Percentiles rank a stretch among this genome's conserved stretches.
Conservation (phyloP, 1,140 invertebrate genomes). For the Pseudomyrmex sp. region DNA sequence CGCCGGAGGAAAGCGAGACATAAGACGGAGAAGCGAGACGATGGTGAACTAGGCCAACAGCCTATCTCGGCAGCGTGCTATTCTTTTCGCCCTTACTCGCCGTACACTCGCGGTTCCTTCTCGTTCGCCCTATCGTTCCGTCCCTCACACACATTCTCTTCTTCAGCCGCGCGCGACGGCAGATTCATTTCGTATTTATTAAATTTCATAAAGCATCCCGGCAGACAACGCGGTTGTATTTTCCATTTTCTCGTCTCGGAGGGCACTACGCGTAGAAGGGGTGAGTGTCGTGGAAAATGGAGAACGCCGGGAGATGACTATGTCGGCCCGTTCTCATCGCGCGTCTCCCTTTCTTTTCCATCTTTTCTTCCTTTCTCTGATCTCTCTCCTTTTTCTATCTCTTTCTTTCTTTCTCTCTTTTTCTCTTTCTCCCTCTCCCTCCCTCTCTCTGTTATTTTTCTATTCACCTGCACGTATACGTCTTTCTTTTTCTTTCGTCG, state of each 20-base stretch:
- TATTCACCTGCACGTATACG: not conserved
- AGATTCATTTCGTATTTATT: constrained; percentile 85
- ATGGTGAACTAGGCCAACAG: constrained; percentile 55
- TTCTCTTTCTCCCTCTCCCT: not conserved
- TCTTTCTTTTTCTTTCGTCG: constrained; percentile 11
- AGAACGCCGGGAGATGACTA: constrained; percentile 68
- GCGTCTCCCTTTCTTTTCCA: not conserved
- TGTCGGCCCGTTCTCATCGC: constrained; percentile 16
- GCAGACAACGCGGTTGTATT: constrained; percentile 80
- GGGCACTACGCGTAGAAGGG: constrained; percentile 40
- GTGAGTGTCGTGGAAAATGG: constrained; percentile 71
- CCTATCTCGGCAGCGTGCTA: constrained; percentile 32
- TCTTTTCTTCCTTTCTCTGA: not conserved
- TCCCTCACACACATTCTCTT: constrained; percentile 7
- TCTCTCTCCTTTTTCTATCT: not conserved
- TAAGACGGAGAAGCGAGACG: constrained; percentile 5
- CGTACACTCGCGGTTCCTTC: not conserved
- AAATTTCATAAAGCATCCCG: constrained; percentile 84
- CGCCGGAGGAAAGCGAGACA: constrained; percentile 14
- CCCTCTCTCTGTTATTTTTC: not conserved
- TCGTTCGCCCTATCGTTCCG: constrained; percentile 34
- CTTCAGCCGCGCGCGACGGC: constrained; percentile 27
- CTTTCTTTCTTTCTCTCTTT: not conserved
- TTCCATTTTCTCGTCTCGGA: constrained; percentile 82
- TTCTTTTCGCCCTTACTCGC: constrained; percentile 21